Percentiles rank a stretch among this genome's conserved stretches.
These are phyloP conservation scores for Drosophila dives DNA, from an alignment of 2,888 invertebrate genomes.

Conservation along the genomic window DNA sequence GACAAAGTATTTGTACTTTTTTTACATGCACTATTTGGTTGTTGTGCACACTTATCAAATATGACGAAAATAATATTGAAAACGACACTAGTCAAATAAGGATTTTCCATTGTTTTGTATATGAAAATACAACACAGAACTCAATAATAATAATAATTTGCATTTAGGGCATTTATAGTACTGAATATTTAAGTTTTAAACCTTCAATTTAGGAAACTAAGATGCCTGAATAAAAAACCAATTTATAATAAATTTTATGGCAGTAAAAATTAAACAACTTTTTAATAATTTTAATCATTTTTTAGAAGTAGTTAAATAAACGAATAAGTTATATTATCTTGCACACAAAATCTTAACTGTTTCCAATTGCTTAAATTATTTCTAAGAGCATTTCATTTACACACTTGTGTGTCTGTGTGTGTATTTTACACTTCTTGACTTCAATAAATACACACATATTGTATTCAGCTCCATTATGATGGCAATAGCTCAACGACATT, in stretches of 20 bases:
- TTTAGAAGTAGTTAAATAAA: background rate
- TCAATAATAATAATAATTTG: background rate
- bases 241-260: background rate
- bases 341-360: background rate
- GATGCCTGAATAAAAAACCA: no score
- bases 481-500: constrained; percentile 61
- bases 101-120: background rate
- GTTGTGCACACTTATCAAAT: constrained; percentile 20
- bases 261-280: background rate
- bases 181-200: background rate
- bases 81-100: constrained; percentile 6
- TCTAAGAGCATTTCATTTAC: constrained; percentile 11
- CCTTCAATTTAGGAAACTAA: background rate
- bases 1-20: constrained; percentile 21
- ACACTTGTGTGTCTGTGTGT: constrained; percentile 8
- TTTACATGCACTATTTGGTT: background rate
- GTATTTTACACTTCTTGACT: constrained; percentile 4
- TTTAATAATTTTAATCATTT: background rate
- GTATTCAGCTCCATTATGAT: constrained; percentile 56
- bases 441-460: constrained; percentile 29
- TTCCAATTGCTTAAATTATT: constrained; percentile 19
- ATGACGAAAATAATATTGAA: constrained; percentile 16
- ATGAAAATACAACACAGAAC: background rate
- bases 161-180: background rate
- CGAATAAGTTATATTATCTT: constrained; percentile 1